phyloP scores from a whole-genome alignment of 2,113 vertebrate species.

The Tricholaema leucomelas region DNA sequence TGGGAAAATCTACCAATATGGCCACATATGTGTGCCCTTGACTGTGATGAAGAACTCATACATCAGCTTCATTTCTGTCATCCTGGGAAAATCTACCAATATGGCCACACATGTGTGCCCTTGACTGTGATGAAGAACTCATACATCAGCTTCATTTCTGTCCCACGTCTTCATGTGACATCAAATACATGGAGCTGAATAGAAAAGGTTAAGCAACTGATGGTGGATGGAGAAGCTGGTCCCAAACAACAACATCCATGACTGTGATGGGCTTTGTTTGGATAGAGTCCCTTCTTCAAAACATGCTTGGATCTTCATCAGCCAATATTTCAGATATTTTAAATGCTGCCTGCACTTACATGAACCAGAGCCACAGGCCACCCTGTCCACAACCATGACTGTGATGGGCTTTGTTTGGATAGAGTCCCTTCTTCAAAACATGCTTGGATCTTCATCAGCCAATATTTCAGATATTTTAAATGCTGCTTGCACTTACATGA shows the following conservation, averaged over 20 bases:
- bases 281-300: neutral
- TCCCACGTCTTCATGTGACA: neutral
- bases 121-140: neutral
- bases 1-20: neutral
- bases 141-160: neutral
- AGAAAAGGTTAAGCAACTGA: neutral
- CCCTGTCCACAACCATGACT: neutral
- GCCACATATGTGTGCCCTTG: fast-evolving
- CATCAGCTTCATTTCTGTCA: neutral
- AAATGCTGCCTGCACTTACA: neutral
- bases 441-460: neutral
- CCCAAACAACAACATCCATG: neutral
- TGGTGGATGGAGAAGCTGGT: neutral
- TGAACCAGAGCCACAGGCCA: neutral
- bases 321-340: neutral
- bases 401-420: neutral
- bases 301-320: neutral
- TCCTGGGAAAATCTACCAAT: neutral
- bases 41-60: neutral
- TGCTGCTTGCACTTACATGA: neutral
- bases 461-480: neutral
- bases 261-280: neutral
- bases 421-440: neutral
- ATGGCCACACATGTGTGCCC: fast-evolving
- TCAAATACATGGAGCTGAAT: neutral